Evolutionary conservation across 2,888 invertebrate genomes (phyloP), one percentile per base, ranked within the genome.

Genomic region (Chesias legatella): DNA sequence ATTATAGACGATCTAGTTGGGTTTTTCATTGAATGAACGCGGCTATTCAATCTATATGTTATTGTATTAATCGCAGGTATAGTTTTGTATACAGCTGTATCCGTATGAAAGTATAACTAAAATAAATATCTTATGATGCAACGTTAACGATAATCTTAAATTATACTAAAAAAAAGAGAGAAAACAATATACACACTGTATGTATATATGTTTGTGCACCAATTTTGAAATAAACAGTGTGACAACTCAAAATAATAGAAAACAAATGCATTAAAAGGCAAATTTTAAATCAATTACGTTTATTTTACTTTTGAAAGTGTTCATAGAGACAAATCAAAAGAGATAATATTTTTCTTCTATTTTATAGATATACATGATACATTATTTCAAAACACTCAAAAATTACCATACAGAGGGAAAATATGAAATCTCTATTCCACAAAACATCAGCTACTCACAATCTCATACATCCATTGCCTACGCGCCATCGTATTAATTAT

Each of bases 121-220:
- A 88, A 88, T 88, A 88, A 88, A 88, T 88, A 88, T 76, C 86
- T 88, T 86, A 85, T 66, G 64, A 75, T 79, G 78, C 79, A 69
- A 82, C 75, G 73, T 77, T 80, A 83, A 82, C 74, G 76, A 78
- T 79, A 80, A 63, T 69, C 76, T 81, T 78, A 75, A 68, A 73
- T 73, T 74, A 78, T 65, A 62, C 67, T 79, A 78, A 63, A 53
- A 60, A 63, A 64, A 51, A n/a, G n/a, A 53, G 22, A 39, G 33
- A 60, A 67, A 81, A 69, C 69, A 75, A 83, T 82, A 83, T 82
- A 81, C 81, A 72, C 68, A 67, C 70, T 71, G 79, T 75, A 67
- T 67, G 60, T 61, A 42, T 47, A 48, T 54, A 51, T 45, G 36
- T 45, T 51, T 53, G 54, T 48, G 54, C 52, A 58, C 46, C 49